Conservation (phyloP, 1,140 invertebrate species). For the Proales similis region DNA sequence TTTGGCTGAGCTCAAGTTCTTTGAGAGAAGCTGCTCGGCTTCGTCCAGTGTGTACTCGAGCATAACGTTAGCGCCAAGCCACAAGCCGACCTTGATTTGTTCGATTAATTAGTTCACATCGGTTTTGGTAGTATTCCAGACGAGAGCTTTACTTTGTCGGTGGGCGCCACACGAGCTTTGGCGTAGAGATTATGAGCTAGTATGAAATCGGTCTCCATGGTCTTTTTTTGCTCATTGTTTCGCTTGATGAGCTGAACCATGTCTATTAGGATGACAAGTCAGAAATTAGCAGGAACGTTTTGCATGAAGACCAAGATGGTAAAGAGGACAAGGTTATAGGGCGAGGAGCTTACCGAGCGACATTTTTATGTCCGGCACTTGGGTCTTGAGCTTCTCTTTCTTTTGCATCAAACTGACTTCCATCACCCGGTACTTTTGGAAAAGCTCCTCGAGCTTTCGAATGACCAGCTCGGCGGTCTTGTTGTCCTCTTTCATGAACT, state of each 20-base stretch:
- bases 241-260: slow-evolving; percentile 24
- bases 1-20: slow-evolving; percentile 30
- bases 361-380: slow-evolving; percentile 36
- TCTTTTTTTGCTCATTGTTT: slow-evolving; percentile 28
- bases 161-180: slow-evolving; percentile 12
- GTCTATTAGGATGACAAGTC: background rate
- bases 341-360: slow-evolving; percentile 20
- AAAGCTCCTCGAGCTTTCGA: slow-evolving; percentile 14
- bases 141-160: slow-evolving; percentile 4
- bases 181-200: slow-evolving; percentile 19
- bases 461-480: slow-evolving; percentile 30
- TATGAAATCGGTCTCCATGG: slow-evolving; percentile 31
- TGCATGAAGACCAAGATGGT: background rate
- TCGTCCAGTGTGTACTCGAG: slow-evolving; percentile 34
- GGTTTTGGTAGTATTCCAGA: background rate
- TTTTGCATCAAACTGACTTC: slow-evolving; percentile 26
- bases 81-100: slow-evolving; percentile 20
- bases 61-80: slow-evolving; percentile 38
- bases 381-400: slow-evolving; percentile 7
- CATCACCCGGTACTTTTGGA: slow-evolving; percentile 37
- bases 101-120: background rate
- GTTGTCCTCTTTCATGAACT: slow-evolving; percentile 26
- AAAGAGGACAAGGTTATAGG: background rate
- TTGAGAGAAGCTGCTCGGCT: slow-evolving; percentile 32
- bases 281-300: too few species aligned